Conservation (phyloP, 1,140 invertebrate species). For the Drosophila pectinifera region DNA sequence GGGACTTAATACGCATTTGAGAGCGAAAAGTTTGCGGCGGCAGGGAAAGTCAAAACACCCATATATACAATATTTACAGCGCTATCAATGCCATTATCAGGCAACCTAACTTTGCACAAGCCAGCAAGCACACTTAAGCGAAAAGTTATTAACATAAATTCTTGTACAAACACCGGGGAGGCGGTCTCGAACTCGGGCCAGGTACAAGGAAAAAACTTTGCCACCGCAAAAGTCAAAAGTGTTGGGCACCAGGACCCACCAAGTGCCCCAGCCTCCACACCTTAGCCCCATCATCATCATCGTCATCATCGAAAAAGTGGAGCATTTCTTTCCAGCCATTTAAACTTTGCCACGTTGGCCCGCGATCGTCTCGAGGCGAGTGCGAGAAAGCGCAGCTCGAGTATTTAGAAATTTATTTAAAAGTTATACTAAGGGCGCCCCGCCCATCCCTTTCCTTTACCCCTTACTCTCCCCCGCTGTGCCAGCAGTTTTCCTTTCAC, state of each 20-base stretch:
- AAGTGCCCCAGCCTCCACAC: conserved; percentile 25
- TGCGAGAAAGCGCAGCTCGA: conserved; percentile 59
- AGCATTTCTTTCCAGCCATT: conserved; percentile 56
- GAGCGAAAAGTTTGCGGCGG: conserved; percentile 14
- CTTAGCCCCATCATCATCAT: conserved; percentile 21
- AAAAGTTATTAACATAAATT: conserved; percentile 82
- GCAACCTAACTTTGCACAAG: conserved; percentile 57
- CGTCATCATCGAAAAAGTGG: conserved; percentile 47
- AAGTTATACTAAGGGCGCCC: conserved; percentile 46
- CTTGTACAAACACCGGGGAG: conserved; percentile 57
- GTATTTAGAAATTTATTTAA: conserved; percentile 83
- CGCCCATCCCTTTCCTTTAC: background rate
- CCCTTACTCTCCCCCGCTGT: conserved; percentile 17
- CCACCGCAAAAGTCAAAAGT: conserved; percentile 79
- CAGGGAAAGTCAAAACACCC: conserved; percentile 25
- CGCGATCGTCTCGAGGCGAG: conserved; percentile 58
- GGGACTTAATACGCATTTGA: conserved; percentile 4
- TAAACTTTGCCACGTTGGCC: conserved; percentile 77
- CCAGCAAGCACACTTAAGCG: conserved; percentile 44
- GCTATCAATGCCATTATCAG: conserved; percentile 80
- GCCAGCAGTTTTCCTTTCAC: conserved; percentile 58
- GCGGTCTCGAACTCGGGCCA: conserved; percentile 41
- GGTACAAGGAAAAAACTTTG: conserved; percentile 56
- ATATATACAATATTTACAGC: conserved; percentile 69
- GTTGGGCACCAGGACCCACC: conserved; percentile 45